Conservation (phyloP, 2,888 invertebrate genomes). For the Zhuqinia jingwanae region DNA sequence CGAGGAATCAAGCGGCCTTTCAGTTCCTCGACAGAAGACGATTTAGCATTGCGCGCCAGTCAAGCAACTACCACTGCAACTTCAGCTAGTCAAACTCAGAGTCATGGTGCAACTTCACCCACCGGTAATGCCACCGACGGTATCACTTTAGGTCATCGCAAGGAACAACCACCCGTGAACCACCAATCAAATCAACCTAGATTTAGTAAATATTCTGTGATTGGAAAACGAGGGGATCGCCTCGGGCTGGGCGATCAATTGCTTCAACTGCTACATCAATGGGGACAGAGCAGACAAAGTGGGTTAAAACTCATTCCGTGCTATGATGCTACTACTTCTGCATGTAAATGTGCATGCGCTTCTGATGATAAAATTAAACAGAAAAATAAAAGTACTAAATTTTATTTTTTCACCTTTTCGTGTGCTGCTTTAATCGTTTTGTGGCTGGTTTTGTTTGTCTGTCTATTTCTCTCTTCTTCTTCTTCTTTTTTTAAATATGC, state of each 20-base stretch:
- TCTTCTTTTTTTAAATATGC: neutral
- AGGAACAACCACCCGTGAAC: conserved; percentile 48
- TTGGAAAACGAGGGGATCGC: conserved; percentile 73
- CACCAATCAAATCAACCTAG: conserved; percentile 32
- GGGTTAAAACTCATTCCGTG: conserved; percentile 73
- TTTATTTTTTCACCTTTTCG: conserved; percentile 36
- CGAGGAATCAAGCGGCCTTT: conserved; percentile 78
- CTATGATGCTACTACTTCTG: conserved; percentile 70
- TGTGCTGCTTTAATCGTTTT: neutral
- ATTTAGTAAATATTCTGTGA: conserved; percentile 71
- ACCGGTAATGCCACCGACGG: conserved; percentile 46
- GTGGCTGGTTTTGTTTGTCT: neutral
- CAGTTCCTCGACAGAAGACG: conserved; percentile 78
- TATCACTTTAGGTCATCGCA: conserved; percentile 58
- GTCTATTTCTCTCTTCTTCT: neutral
- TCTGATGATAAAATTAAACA: conserved; percentile 52
- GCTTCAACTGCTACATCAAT: conserved; percentile 77
- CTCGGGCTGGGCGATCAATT: conserved; percentile 79
- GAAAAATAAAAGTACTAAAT: conserved; percentile 67
- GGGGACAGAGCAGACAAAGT: conserved; percentile 78
- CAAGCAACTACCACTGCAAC: conserved; percentile 38
- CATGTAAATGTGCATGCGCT: conserved; percentile 59
- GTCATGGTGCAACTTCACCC: conserved; percentile 9
- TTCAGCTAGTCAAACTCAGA: conserved; percentile 54
- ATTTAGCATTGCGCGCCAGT: conserved; percentile 68